phyloP scores from a whole-genome alignment of 2,113 vertebrate genomes.

The Naja naja region DNA sequence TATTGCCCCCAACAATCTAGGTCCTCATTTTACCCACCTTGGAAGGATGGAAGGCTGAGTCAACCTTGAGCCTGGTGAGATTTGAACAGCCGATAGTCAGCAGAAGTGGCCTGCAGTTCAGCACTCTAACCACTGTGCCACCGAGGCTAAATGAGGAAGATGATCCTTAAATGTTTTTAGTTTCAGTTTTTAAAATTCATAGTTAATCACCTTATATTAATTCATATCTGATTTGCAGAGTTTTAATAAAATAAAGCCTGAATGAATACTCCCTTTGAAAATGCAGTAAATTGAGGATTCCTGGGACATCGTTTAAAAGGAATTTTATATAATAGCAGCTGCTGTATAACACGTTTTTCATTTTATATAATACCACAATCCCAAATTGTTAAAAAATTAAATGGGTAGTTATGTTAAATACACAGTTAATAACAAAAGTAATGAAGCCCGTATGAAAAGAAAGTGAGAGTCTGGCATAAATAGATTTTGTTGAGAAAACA shows the following conservation, averaged over 20 bases:
- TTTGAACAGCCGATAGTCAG: no score
- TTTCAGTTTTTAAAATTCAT: neutral
- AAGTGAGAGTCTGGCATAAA: neutral
- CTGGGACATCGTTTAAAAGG: neutral
- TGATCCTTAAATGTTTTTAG: neutral
- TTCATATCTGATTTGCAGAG: neutral
- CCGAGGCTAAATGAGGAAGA: neutral
- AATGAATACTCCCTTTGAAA: neutral
- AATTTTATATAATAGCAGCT: neutral
- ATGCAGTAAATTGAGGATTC: neutral
- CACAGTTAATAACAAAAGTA: neutral
- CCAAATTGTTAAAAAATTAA: neutral
- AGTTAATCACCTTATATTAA: neutral
- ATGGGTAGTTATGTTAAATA: neutral
- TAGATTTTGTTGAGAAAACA: neutral
- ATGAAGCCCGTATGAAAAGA: neutral
- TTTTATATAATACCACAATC: neutral
- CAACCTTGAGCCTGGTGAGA: no score
- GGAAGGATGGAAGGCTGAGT: no score
- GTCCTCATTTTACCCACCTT: no score
- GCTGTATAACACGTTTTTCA: neutral
- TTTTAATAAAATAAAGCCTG: neutral
- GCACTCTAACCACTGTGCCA: no score
- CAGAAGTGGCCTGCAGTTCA: no score
- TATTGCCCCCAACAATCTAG: no score